Conservation (phyloP, 1,140 invertebrate genomes). For the Apis cerana region DNA sequence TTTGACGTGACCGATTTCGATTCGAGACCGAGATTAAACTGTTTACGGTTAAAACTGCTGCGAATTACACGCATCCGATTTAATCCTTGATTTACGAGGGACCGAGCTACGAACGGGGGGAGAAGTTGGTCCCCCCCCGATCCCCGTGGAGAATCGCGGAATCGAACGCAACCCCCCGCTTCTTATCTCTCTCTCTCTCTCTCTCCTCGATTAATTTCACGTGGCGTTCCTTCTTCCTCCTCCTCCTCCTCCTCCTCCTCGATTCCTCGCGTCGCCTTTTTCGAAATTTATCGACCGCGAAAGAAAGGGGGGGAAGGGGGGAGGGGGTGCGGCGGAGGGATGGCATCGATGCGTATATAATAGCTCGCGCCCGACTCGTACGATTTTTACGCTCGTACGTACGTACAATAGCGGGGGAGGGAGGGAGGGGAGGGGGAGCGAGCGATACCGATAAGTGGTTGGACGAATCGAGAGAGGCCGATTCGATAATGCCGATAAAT, state of each 20-base stretch:
- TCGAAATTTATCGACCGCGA: no score
- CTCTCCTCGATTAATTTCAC: no score
- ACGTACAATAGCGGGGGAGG: no score
- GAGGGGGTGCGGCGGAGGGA: no score
- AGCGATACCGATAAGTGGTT: slow-evolving; percentile 65
- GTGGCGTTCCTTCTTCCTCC: no score
- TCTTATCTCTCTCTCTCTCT: no score
- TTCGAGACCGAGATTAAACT: slow-evolving; percentile 76
- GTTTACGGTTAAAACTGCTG: slow-evolving; percentile 80
- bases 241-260: no score
- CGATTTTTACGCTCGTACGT: neutral
- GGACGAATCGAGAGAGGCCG: slow-evolving; percentile 60
- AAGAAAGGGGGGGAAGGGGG: no score
- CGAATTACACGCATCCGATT: slow-evolving; percentile 76
- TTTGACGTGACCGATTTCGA: slow-evolving; percentile 77
- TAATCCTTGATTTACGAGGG: slow-evolving; percentile 79
- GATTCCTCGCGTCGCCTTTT: no score
- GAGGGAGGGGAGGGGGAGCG: neutral
- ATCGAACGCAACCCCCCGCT: no score
- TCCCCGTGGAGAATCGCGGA: slow-evolving; percentile 74
- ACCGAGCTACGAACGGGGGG: slow-evolving; percentile 24
- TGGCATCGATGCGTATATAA: no score
- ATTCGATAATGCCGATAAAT: slow-evolving; percentile 70
- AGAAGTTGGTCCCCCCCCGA: slow-evolving; percentile 20
- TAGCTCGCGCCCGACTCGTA: no score